phyloP scores from a whole-genome alignment of 2,888 invertebrate genomes.

The Seira sanloemensis region DNA sequence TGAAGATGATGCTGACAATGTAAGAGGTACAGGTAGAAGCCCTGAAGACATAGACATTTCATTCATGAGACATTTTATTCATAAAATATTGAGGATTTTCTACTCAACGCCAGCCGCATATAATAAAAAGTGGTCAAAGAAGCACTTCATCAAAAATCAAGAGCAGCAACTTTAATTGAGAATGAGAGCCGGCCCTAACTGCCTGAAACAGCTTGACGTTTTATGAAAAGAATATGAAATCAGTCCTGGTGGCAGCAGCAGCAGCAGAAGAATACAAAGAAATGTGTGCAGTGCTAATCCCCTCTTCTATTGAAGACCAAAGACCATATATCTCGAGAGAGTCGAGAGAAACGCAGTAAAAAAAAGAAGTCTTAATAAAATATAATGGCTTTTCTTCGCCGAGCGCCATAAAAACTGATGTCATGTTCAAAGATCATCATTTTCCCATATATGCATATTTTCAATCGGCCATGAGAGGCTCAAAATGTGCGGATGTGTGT shows the following conservation, averaged over 20 bases:
- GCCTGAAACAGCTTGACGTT: constrained; percentile 28
- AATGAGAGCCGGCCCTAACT: constrained; percentile 15
- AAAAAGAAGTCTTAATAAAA: no score
- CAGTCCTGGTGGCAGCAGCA: no score
- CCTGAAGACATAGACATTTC: constrained; percentile 77
- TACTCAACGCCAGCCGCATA: no score
- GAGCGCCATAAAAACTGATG: no score
- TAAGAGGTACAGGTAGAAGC: constrained; percentile 91
- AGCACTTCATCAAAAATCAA: no score
- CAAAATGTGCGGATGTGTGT: not conserved
- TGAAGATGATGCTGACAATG: constrained; percentile 89
- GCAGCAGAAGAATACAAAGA: constrained; percentile 2
- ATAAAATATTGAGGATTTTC: no score
- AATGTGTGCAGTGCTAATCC: constrained; percentile 19
- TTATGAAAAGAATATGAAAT: not conserved
- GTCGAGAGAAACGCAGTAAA: no score
- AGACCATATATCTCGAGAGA: no score
- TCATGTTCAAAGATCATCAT: not conserved
- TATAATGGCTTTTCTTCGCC: no score
- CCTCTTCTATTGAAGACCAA: no score
- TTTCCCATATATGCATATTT: not conserved
- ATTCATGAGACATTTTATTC: not conserved
- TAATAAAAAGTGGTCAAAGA: no score
- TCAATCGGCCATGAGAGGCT: not conserved
- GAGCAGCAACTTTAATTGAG: no score